Evolutionary conservation across 2,797 vertebrate genomes (phyloP).

Genomic region (Apodemus agrarius): DNA sequence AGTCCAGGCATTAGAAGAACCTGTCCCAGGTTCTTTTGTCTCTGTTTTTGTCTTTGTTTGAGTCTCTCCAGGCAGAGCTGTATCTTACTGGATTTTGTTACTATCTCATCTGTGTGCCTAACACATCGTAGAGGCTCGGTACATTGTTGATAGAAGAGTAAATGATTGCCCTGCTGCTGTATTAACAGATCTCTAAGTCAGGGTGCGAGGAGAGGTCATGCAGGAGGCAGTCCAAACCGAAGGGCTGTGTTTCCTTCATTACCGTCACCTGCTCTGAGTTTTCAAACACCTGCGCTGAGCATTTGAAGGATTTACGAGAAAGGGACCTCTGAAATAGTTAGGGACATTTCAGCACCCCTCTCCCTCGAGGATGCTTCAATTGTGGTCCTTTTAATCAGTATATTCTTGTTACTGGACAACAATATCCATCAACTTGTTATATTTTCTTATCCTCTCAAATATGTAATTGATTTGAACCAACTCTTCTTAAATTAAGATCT

Average conservation of each 20-base stretch:
- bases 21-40: background rate
- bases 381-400: conserved; percentile 56
- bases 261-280: conserved; percentile 36
- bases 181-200: background rate
- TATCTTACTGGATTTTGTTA: background rate
- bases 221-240: too few species aligned
- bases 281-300: conserved; percentile 31
- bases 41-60: background rate
- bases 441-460: conserved; percentile 27
- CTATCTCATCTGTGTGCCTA: background rate
- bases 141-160: background rate
- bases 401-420: conserved; percentile 40
- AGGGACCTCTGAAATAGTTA: conserved; percentile 7
- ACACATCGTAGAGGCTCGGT: background rate
- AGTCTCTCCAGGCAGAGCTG: background rate
- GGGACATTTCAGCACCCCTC: background rate
- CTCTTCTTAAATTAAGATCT: conserved; percentile 75
- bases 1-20: background rate
- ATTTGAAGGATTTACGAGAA: conserved; percentile 52
- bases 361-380: background rate
- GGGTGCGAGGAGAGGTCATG: background rate
- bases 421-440: conserved; percentile 49
- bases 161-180: background rate
- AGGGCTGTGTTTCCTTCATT: background rate
- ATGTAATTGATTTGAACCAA: conserved; percentile 74